Evolutionary conservation across 2,888 invertebrate species (phyloP), one percentile per base, ranked within the genome.

Genomic region (Archaeoteleia sp.): DNA sequence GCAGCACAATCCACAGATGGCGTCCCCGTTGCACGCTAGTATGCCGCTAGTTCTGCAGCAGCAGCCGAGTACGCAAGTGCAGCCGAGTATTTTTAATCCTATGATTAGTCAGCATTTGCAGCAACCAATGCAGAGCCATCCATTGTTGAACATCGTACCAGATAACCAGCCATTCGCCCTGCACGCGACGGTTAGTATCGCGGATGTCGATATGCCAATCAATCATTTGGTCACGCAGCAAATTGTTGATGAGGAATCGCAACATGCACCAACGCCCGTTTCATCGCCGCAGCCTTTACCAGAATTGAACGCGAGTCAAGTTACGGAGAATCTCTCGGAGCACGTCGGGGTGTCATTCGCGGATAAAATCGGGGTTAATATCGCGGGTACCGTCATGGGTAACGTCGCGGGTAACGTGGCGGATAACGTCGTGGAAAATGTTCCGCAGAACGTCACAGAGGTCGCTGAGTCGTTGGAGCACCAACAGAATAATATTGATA

Each of bases 171-270:
- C 78, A 23, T 83, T 82, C 57, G 63, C 82, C 9, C 67, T 85
- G 0, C 83, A 85, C 61, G 79, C 83, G 0, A 79, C 79, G 1
- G 72, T 81, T 9, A 80, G 78, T 35, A 73, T 85, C 34, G 76
- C 85, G 0, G 85, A 85, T n/a, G 81, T 85, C 8, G 82, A 83
- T 48, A 51, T 85, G 60, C 80, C 84, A 0, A 79, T 84, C 8
- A 83, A n/a, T n/a, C n/a, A n/a, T n/a, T n/a, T n/a, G n/a, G n/a
- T n/a, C n/a, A n/a, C n/a, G n/a, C n/a, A n/a, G n/a, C n/a, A n/a
- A n/a, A n/a, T n/a, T n/a, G n/a, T n/a, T n/a, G n/a, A n/a, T n/a
- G n/a, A n/a, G n/a, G n/a, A n/a, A n/a, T n/a, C n/a, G n/a, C n/a
- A n/a, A n/a, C n/a, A n/a, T n/a, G n/a, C n/a, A n/a, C n/a, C n/a